Evolutionary conservation across 2,888 invertebrate genomes (phyloP).

Genomic region (Serripes groenlandicus): DNA sequence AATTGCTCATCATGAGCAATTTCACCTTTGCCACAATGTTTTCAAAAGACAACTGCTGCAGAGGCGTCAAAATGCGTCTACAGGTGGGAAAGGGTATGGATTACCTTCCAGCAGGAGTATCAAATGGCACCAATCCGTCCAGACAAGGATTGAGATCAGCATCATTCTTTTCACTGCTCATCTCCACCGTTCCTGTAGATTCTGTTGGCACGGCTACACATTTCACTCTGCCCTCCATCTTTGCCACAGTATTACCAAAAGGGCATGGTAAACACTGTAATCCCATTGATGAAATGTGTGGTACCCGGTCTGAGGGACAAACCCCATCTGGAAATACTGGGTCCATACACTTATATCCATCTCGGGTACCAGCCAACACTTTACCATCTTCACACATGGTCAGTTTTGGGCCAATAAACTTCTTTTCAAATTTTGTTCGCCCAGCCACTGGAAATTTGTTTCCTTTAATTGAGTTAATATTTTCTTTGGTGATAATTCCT

Average conservation of each 20-base stretch:
- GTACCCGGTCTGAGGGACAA: slow-evolving; percentile 36
- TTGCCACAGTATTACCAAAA: slow-evolving; percentile 24
- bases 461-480: not conserved
- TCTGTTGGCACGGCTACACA: slow-evolving; percentile 25
- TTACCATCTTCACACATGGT: slow-evolving; percentile 1
- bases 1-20: too few relatives aligned
- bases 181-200: slow-evolving; percentile 9
- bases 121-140: slow-evolving; percentile 49
- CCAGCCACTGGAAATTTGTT: not conserved
- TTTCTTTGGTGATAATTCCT: not conserved
- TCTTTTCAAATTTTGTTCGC: not conserved
- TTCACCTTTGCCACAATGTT: too few relatives aligned
- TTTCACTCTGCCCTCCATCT: slow-evolving; percentile 9
- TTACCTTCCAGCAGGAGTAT: slow-evolving; percentile 59
- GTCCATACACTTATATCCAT: slow-evolving; percentile 38
- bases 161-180: not conserved
- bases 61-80: too few relatives aligned
- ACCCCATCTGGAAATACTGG: slow-evolving; percentile 49
- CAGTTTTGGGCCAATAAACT: not conserved
- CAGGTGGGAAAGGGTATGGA: too few relatives aligned
- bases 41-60: too few relatives aligned
- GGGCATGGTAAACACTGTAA: slow-evolving; percentile 56
- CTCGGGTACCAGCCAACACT: slow-evolving; percentile 27
- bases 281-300: slow-evolving; percentile 17
- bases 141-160: slow-evolving; percentile 48